Evolutionary conservation across 1,140 invertebrate species (phyloP), one percentile per base, ranked within the genome.

Genomic region (Drosophila hydei): DNA sequence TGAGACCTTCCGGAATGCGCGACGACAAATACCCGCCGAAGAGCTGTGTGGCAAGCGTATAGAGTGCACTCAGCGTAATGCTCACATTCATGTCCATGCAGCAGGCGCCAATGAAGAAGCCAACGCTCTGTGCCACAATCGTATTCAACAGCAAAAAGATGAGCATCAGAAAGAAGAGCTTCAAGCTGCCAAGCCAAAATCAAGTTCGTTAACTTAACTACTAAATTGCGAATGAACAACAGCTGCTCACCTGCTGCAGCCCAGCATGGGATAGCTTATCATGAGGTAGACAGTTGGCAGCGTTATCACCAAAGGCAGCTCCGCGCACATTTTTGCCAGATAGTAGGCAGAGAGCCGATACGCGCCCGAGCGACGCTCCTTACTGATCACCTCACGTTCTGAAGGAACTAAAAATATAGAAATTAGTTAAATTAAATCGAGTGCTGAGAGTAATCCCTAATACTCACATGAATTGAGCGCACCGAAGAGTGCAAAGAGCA

Each of bases 301-400:
- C 14, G 96, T 95, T 62, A 97, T 93, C 6, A 95, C 95, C 65
- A 97, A 84, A 1, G 96, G 96, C 72, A 96, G 90, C 92, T 97
- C 96, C 50, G 96, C 96, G 43, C 96, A 93, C 95, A 96, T 96
- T 92, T 97, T 97, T 48, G 96, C 96, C 77, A 97, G 89, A 92
- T 97, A 97, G 90, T 97, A 97, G 5, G 96, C 96, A 21, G 96
- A 97, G 30, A 97, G 92, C 50, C 96, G 93, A 90, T 97, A 97
- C 33, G 96, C 95, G 25, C 96, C 96, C 14, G 96, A 96, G 68
- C 94, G 92, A 59, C 96, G 92, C 91, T 97, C 96, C 90, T 97
- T 97, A 87, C 95, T 95, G 58, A 97, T 95, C 1, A 97, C 96
- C 92, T 96, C 95, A 81, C 95, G 93, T 92, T 97, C 96, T 36